Evolutionary conservation across 1,140 invertebrate genomes (phyloP), one percentile per base, ranked within the genome.

Genomic region (Cyrtorhinus lividipennis): DNA sequence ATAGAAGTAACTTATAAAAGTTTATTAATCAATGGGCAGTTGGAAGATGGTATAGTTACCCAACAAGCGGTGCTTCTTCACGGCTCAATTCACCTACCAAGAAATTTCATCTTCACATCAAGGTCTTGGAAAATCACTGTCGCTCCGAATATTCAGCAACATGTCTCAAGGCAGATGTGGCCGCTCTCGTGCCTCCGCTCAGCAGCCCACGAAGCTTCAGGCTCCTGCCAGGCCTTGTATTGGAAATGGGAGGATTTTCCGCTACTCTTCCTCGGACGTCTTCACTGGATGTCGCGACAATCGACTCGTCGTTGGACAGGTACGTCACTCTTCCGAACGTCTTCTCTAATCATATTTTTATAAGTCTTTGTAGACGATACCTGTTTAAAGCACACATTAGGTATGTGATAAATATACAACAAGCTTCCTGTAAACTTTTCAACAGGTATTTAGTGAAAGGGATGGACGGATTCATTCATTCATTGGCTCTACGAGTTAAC

Each of bases 81-180:
- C n/a, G n/a, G n/a, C n/a, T n/a, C n/a, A n/a, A n/a, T n/a, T n/a
- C n/a, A n/a, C n/a, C n/a, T n/a, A n/a, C n/a, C n/a, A n/a, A n/a
- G n/a, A n/a, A n/a, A n/a, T n/a, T n/a, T n/a, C n/a, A n/a, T n/a
- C n/a, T n/a, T n/a, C n/a, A n/a, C n/a, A n/a, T n/a, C n/a, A n/a
- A 66, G 73, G 73, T 59, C 69, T 70, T 53, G 74, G 74, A 64
- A 69, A 73, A 45, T 71, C 72, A 38, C 71, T 59, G 58, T 22
- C 13, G 58, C 27, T 18, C 10, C n/a, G 58, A 59, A 23, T 59
- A 59, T 30, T 59, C 58, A 59, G 58, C 27, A 22, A 59, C 58
- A n/a, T 59, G 58, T 18, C 26, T 59, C 72, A 63, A 68, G 72
- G 46, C 69, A 68, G 5, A 71, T 71, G 61, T 74, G 73, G 63